These are phyloP conservation scores for Drosophila kambysellisi DNA, from an alignment of 2,888 invertebrate genomes.

Conservation along the genomic window DNA sequence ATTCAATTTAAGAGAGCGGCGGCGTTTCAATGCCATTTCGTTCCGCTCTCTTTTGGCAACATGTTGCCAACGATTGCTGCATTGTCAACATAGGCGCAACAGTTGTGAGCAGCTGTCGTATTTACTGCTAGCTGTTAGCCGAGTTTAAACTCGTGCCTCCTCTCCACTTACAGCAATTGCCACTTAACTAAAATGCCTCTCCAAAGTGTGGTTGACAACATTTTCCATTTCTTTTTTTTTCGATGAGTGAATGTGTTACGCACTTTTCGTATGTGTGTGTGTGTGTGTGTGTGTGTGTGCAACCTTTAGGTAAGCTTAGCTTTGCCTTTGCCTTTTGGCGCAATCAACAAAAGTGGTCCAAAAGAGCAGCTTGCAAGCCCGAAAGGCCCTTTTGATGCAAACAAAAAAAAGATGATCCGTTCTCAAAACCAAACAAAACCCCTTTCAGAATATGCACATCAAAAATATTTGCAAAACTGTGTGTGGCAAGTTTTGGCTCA, in stretches of 20 bases:
- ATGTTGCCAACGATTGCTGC: constrained; percentile 51
- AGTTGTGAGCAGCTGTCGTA: constrained; percentile 61
- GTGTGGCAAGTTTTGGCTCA: constrained; percentile 32
- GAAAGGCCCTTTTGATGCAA: constrained; percentile 9
- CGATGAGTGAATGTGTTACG: background rate
- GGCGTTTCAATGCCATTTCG: constrained; percentile 56
- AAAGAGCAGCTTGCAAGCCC: constrained; percentile 31
- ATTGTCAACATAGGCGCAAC: constrained; percentile 53
- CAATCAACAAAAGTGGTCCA: constrained; percentile 73
- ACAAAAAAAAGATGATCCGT: constrained; percentile 1
- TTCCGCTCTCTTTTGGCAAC: constrained; percentile 71
- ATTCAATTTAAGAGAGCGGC: constrained; percentile 25
- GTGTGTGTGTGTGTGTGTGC: background rate
- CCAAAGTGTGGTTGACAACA: constrained; percentile 24
- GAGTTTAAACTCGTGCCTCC: constrained; percentile 5
- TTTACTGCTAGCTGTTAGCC: constrained; percentile 5
- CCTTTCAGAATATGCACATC: constrained; percentile 46
- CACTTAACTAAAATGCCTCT: constrained; percentile 53
- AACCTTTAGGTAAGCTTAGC: constrained; percentile 6
- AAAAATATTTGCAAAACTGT: constrained; percentile 64
- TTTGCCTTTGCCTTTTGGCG: constrained; percentile 8
- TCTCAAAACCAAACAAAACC: background rate
- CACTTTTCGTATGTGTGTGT: background rate
- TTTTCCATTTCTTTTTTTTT: background rate
- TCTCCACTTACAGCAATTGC: constrained; percentile 55